Evolutionary conservation across 2,888 invertebrate species (phyloP), one percentile per base, ranked within the genome.

Genomic region (Pandemis heparana): DNA sequence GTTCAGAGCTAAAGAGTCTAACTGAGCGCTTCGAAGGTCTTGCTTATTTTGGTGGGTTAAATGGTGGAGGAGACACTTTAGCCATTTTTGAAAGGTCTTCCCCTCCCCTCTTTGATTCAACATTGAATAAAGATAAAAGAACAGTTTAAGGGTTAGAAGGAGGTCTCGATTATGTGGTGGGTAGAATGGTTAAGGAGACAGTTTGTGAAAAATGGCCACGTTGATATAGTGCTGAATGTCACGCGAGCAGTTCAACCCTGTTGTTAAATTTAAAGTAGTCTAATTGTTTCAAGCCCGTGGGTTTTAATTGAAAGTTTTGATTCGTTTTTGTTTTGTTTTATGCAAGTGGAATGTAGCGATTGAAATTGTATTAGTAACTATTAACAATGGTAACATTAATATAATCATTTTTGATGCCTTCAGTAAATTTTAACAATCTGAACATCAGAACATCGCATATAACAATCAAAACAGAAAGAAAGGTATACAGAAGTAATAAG

Each of bases 131-230:
- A 18, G 53, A 32, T 10, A 16, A 12, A 43, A 18, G 53, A 23
- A 46, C 9, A 16, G n/a, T 41, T 10, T 12, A 53, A 23, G 32
- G 32, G 51, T 59, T 48, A 4, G 18, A 16, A 38, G 43, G 38
- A 12, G 68, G 23, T 39, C 74, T 67, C 23, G 38, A 10, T 66
- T 56, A n/a, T 12, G 14, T 78, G 77, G 78, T 63, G 66, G 75
- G 71, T 62, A 70, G 71, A 76, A 74, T 76, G 73, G 76, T 78
- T 75, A 76, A 79, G 76, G 77, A 80, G 81, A 80, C 81, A 80
- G 77, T 72, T 75, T 78, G 79, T 81, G 82, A 81, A 82, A 82
- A 82, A 82, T 82, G 77, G 79, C 77, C 79, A 75, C 79, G 77
- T 75, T 78, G 77, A 79, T 79, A 78, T 77, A 78, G 75, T 77